A percentile compares a stretch with the other conserved stretches of the same genome.
Evolutionary conservation across 2,888 invertebrate genomes (phyloP).

Genomic region (Eristalinus aeneus): DNA sequence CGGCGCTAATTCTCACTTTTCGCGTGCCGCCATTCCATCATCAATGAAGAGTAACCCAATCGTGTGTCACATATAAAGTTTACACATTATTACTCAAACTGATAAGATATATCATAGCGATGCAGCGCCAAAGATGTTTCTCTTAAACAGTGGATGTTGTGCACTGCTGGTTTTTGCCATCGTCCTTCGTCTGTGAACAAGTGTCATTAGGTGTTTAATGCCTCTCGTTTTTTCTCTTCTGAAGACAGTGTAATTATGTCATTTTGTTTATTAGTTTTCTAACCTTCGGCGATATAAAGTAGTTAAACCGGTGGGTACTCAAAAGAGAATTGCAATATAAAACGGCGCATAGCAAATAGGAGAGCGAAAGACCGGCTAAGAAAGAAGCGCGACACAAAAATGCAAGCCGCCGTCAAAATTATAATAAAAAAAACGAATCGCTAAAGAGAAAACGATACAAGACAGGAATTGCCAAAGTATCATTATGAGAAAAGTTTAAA

Average conservation of each 20-base stretch:
- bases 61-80: constrained; percentile 56
- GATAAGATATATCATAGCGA: constrained; percentile 41
- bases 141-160: constrained; percentile 37
- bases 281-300: not conserved
- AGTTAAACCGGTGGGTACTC: constrained; percentile 15
- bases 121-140: constrained; percentile 48
- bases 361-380: constrained; percentile 57
- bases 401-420: constrained; percentile 32
- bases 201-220: constrained; percentile 30
- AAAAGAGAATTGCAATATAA: constrained; percentile 60
- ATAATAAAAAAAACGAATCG: constrained; percentile 25
- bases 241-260: not conserved
- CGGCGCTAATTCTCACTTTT: constrained; percentile 45
- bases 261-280: constrained; percentile 51
- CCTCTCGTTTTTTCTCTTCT: not conserved
- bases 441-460: constrained; percentile 67
- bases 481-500: constrained; percentile 67
- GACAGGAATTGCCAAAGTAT: constrained; percentile 66
- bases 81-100: constrained; percentile 37
- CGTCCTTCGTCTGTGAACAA: constrained; percentile 6
- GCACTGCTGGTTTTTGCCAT: constrained; percentile 1
- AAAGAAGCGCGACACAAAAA: constrained; percentile 14
- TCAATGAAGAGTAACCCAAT: constrained; percentile 53
- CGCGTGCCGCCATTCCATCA: constrained; percentile 20
- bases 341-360: constrained; percentile 32